phyloP scores from a whole-genome alignment of 2,113 vertebrate species.

The Daubentonia madagascariensis region DNA sequence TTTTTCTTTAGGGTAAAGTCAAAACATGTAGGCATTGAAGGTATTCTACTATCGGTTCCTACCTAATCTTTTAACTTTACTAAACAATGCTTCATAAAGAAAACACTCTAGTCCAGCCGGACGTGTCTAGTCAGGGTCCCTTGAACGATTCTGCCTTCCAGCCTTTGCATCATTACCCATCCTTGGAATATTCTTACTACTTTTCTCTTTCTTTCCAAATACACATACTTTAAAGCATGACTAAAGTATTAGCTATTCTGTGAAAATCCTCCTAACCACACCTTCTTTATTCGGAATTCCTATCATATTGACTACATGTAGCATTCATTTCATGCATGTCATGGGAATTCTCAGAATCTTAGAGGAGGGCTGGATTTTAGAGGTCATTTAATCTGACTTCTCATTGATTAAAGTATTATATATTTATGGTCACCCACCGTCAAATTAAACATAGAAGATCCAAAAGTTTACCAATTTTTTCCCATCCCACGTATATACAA shows the following conservation, averaged over 20 bases:
- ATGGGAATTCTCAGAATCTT: not conserved
- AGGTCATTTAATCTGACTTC: not conserved
- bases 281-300: not conserved
- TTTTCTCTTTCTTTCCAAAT: constrained; percentile 15
- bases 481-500: not conserved
- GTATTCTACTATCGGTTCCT: not conserved
- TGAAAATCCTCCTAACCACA: not conserved
- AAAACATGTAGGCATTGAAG: not conserved
- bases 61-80: not conserved
- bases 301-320: not conserved
- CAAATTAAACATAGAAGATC: not conserved
- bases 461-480: not conserved
- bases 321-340: not conserved
- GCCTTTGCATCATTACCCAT: not conserved
- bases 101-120: not conserved
- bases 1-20: not conserved
- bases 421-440: not conserved
- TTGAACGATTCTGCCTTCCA: not conserved
- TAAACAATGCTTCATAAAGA: not conserved
- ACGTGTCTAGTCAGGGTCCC: not conserved
- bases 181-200: not conserved
- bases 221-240: not conserved
- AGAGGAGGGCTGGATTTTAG: not conserved
- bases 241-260: not conserved
- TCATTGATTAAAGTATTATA: not conserved